Conservation (phyloP, 2,113 vertebrate species). For the Hypomesus transpacificus region DNA sequence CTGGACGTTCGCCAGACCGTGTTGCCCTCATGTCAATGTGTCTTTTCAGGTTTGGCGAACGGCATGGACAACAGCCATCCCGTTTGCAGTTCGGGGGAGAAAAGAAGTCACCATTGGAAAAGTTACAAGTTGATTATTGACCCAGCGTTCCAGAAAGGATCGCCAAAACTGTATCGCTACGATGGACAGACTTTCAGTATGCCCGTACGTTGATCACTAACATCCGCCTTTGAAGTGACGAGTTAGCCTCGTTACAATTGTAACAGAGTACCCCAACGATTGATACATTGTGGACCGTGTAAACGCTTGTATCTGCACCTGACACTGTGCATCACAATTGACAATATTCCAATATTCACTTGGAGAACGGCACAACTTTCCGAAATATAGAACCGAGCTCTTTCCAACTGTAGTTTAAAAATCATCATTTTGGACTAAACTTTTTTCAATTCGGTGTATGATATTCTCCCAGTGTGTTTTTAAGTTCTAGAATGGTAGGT, state of each 20-base stretch:
- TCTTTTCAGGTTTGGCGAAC: slow-evolving; percentile 89
- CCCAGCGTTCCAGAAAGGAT: slow-evolving; percentile 94
- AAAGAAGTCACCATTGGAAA: slow-evolving; percentile 96
- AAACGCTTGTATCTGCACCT: slow-evolving; percentile 53
- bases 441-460: neutral
- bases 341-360: slow-evolving; percentile 31
- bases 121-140: slow-evolving; percentile 99
- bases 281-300: slow-evolving; percentile 47
- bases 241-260: slow-evolving; percentile 41
- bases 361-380: too few relatives aligned
- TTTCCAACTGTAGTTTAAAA: too few relatives aligned
- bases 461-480: slow-evolving; percentile 8
- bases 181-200: slow-evolving; percentile 94
- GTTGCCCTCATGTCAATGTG: slow-evolving; percentile 49
- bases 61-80: slow-evolving; percentile 92
- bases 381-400: too few relatives aligned
- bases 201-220: slow-evolving; percentile 78
- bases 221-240: slow-evolving; percentile 30
- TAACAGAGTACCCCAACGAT: slow-evolving; percentile 62
- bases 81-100: slow-evolving; percentile 91
- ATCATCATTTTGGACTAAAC: too few relatives aligned
- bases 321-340: slow-evolving; percentile 53
- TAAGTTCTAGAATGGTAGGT: slow-evolving; percentile 42
- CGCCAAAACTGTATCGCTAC: slow-evolving; percentile 97
- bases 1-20: slow-evolving; percentile 35